Evolutionary conservation across 2,113 vertebrate species (phyloP), one percentile per base, ranked within the genome.

Genomic region (Syngnathoides biaculeatus): DNA sequence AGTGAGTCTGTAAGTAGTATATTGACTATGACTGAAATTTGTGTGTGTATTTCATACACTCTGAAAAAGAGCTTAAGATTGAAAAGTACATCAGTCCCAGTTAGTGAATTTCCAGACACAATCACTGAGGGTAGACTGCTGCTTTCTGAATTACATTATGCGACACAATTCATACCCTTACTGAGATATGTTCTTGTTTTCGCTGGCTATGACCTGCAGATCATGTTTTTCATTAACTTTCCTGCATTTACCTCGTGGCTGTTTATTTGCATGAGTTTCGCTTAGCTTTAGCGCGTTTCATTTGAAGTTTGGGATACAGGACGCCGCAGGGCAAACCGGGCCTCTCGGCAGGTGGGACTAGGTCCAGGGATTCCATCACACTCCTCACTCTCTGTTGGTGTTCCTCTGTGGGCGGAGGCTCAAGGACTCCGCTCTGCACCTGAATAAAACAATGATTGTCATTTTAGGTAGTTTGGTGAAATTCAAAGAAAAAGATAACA

Each of bases 251-350:
- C 27, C 17, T 30, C 6, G 50, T 42, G 65, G 22, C 26, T 48
- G 39, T 56, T 26, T 65, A 69, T 27, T 19, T 59, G 48, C 50
- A 24, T 11, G 22, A 14, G 24, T 58, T 35, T 60, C 26, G 50
- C 14, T 58, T 19, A 43, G 60, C 43, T 61, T 62, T 68, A 14
- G 45, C 47, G 57, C 26, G 62, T 61, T 74, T 80, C 63, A 74
- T 62, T n/a, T 79, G 20, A 39, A 17, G 4, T 58, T 42, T 74
- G 15, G 88, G 90, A 91, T 90, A 90, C 90, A 90, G 17, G 55
- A 87, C 12, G 38, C 19, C 52, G 50, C 47, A 20, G 58, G 69
- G 40, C 55, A 60, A 64, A 35, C 11, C 9, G 24, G 43, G 39
- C 73, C 47, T 71, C 27, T 82, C 55, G 0, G 65, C 4, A 3